Evolutionary conservation across 2,113 vertebrate species (phyloP).

Genomic region (Potamarius usumacintae): DNA sequence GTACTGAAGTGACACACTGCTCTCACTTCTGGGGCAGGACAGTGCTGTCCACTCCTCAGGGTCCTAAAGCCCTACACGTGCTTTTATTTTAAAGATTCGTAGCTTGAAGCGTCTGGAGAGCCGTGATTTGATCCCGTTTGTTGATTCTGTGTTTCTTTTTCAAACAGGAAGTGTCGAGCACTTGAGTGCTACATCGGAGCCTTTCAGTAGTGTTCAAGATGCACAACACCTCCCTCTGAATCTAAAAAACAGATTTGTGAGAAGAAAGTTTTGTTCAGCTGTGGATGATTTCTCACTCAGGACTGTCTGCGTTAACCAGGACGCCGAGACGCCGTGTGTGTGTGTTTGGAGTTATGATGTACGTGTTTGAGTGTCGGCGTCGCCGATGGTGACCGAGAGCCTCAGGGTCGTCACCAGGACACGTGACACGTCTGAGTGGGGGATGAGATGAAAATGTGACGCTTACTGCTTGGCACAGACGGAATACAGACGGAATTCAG

Average conservation of each 20-base stretch:
- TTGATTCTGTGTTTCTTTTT: neutral
- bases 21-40: slow-evolving; percentile 22
- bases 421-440: neutral
- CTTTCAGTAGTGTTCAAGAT: neutral
- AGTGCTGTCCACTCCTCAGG: neutral
- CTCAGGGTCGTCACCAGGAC: neutral
- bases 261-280: neutral
- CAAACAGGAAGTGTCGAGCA: neutral
- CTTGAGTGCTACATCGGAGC: neutral
- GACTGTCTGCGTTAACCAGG: neutral
- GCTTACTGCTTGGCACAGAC: neutral
- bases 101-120: neutral
- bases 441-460: neutral
- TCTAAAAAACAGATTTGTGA: neutral
- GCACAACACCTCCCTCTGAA: neutral
- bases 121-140: neutral
- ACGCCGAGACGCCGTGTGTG: neutral
- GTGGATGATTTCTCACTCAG: neutral
- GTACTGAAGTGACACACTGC: slow-evolving; percentile 11
- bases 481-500: neutral
- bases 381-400: neutral
- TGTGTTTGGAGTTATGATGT: neutral
- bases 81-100: slow-evolving; percentile 10
- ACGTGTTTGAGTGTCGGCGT: neutral
- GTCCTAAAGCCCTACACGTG: slow-evolving; percentile 26